Base-by-base conservation (phyloP, 2,888 invertebrate species). In the Julus scandinavius region DNA sequence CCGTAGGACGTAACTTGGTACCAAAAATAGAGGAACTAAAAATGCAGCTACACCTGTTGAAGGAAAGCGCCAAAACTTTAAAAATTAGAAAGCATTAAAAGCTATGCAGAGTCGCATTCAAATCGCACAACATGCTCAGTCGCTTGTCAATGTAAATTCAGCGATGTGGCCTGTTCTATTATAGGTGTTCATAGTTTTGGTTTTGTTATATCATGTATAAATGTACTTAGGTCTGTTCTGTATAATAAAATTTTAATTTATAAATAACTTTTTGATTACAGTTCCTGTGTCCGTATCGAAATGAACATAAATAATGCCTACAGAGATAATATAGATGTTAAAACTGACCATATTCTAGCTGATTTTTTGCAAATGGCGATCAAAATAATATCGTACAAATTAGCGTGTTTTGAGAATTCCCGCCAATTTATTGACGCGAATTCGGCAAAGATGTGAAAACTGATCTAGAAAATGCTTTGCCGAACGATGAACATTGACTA, bases 21-120 rank as follows among this genome's bases (percentile, higher is more conserved):
- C 90, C 91, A 9, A 90, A 91, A 89, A 91, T 91, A 91, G 91
- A 91, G 87, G 91, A 91, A 89, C 89, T 91, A 11, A 91, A 90
- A 88, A 91, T 91, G 63, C 91, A 91, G 86, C 89, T 91, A 83
- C 88, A 89, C 41, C 90, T 91, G n/a, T 90, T 91, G 38, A 90
- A 91, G 88, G 91, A 91, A 40, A 89, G 83, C 11, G 85, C 49
- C n/a, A 85, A 85, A 85, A 45, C 85, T 1, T 29, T 72, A 29
- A 72, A 72, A 72, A 72, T 72, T 20, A 72, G 29, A 72, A 72
- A 72, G 9, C 11, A 29, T 9, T 72, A n/a, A 72, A 72, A 3
- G 1, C 29, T 29, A 11, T 7, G 17, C 17, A 17, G n/a, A 54
- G 41, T 45, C 41, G 63, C 7, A 6, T 63, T n/a, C 17, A 63